Conservation (phyloP, 1,140 invertebrate genomes). For the Pogonognathellus flavescens region DNA sequence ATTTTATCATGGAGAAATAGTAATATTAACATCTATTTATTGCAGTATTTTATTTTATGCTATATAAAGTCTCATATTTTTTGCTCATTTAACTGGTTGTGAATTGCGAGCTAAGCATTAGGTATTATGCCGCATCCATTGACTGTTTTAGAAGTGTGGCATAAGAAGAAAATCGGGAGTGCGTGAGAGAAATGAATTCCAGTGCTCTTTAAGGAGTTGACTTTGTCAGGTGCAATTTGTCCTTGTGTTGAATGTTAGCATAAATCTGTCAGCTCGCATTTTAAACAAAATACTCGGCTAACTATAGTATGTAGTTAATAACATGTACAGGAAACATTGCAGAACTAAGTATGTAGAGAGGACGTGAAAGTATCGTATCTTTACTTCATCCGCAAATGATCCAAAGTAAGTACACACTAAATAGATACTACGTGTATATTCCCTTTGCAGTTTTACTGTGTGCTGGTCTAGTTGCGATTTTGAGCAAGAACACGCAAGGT, state of each 20-base stretch:
- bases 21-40: too few species aligned
- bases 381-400: too few species aligned
- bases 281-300: slow-evolving; percentile 17
- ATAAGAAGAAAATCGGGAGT: slow-evolving; percentile 4
- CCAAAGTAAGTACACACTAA: too few species aligned
- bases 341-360: too few species aligned
- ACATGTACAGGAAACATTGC: too few species aligned
- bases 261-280: slow-evolving; percentile 31
- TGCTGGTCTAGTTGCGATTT: too few species aligned
- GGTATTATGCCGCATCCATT: background rate
- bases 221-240: slow-evolving; percentile 22
- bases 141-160: background rate
- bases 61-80: background rate
- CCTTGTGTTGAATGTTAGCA: slow-evolving; percentile 37
- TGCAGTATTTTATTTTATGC: background rate
- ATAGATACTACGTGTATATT: too few species aligned
- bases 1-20: too few species aligned
- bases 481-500: too few species aligned
- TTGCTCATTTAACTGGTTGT: background rate
- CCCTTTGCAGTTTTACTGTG: too few species aligned
- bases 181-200: slow-evolving; percentile 32
- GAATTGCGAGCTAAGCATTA: background rate
- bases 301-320: background rate
- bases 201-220: slow-evolving; percentile 38
- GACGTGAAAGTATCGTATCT: too few species aligned